Base-by-base conservation (phyloP, 2,797 vertebrate species). In the Lepilemur septentrionalis region DNA sequence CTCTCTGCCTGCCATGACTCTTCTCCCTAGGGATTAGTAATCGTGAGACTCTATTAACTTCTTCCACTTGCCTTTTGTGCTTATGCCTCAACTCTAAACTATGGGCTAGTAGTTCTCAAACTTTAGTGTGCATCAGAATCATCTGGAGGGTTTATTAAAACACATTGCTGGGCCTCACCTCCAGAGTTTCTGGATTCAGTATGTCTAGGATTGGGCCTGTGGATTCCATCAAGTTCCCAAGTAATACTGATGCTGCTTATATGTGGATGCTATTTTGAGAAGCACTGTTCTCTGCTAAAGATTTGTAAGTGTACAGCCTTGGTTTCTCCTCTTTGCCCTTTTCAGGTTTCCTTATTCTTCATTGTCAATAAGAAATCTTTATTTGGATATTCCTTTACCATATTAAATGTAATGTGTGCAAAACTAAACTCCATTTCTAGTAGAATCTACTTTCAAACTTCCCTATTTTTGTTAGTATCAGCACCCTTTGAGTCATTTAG, bases 401-500 rank as follows among this genome's bases (percentile, higher is more conserved):
- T 89, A 43, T 32, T 67, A 89, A 93, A n/a, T 22, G 23, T 79
- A 73, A 38, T 82, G 46, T 67, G 8, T 86, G 7, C 67, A 72
- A 91, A 83, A 88, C 65, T 72, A 81, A 81, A 70, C 30, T 83
- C 20, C 38, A 38, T 38, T 38, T 38, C 38, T 14, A 72, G 2
- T 91, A 43, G n/a, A 87, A 89, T 48, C 80, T 67, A 50, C 72
- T 89, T 89, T 94, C 25, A 46, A n/a, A 59, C 17, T 86, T 48
- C 92, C 50, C 52, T 72, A 2, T 93, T 73, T 81, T 92, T 94
- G 28, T 80, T 80, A 63, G 72, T 43, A 41, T 57, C 63, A n/a
- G 46, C 48, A 87, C 35, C 79, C 70, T 82, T 25, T 84, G 91
- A 83, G 18, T 94, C 59, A 92, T 96, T 86, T 76, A 88, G 25